Conservation (phyloP, 2,888 invertebrate species). For the Eupithecia exiguata region DNA sequence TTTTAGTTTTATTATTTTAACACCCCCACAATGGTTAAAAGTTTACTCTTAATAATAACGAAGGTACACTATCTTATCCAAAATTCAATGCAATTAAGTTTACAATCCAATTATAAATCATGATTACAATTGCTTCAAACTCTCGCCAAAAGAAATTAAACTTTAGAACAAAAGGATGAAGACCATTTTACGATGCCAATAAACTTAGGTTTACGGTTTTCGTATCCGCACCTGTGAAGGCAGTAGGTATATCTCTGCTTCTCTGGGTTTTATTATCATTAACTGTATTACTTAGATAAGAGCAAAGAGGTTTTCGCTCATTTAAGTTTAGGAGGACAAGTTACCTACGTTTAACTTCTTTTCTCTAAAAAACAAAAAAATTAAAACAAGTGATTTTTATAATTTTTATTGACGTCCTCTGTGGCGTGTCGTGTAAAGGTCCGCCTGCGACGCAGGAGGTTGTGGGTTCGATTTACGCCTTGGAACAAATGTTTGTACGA, state of each 20-base stretch:
- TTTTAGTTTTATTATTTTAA: too few species aligned
- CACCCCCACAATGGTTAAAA: too few species aligned
- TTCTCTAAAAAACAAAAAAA: too few species aligned
- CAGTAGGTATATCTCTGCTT: conserved; percentile 4
- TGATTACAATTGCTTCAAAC: neutral
- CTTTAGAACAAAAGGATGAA: conserved; percentile 4
- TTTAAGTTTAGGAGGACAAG: neutral
- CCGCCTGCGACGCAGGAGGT: too few species aligned
- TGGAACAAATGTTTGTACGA: too few species aligned
- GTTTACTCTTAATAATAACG: too few species aligned
- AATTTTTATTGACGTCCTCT: too few species aligned
- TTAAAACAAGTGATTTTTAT: too few species aligned
- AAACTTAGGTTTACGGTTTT: conserved; percentile 8
- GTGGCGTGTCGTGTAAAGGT: too few species aligned
- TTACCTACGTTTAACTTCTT: too few species aligned
- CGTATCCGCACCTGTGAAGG: conserved; percentile 12
- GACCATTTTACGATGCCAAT: neutral
- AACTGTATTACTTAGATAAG: neutral
- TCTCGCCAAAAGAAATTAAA: neutral
- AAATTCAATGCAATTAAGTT: neutral
- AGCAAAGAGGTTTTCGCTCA: neutral
- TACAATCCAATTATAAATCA: neutral
- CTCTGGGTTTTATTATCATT: conserved; percentile 1
- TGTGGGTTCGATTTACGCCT: too few species aligned
- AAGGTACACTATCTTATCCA: neutral